A percentile compares a stretch with the other conserved stretches of the same genome.
Evolutionary conservation across 2,888 invertebrate genomes (phyloP).

Genomic region (Mesochorus sp.): DNA sequence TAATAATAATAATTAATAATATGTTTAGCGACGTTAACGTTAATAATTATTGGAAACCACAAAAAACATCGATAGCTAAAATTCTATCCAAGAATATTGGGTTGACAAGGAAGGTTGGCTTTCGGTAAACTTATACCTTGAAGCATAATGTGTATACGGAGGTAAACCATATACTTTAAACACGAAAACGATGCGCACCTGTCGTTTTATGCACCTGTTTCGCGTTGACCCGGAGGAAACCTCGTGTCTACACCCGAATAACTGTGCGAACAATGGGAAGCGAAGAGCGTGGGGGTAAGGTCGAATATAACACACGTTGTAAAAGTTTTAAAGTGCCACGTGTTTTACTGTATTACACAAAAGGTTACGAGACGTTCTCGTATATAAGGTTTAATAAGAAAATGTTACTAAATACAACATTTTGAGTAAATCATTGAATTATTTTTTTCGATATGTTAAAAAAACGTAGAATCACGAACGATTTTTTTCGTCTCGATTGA

Average conservation of each 20-base stretch:
- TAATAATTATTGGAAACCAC: no score
- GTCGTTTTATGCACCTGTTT: slow-evolving; percentile 50
- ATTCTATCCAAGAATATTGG: no score
- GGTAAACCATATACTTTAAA: neutral
- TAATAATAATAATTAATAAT: no score
- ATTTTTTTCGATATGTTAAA: no score
- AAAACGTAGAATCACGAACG: neutral
- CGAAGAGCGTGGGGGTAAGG: slow-evolving; percentile 8
- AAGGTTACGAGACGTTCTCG: slow-evolving; percentile 31
- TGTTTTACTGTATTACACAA: no score
- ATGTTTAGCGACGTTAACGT: no score
- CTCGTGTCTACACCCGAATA: slow-evolving; percentile 53
- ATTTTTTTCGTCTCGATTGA: no score
- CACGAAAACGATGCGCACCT: slow-evolving; percentile 37
- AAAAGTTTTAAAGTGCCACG: slow-evolving; percentile 31
- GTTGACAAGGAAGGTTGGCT: no score
- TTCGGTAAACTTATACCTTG: no score
- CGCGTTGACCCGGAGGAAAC: slow-evolving; percentile 8
- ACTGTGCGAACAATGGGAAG: slow-evolving; percentile 53
- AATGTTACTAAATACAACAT: neutral
- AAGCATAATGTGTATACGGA: no score
- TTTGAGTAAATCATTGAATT: no score
- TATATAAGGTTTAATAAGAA: slow-evolving; percentile 34
- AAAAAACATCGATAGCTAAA: no score
- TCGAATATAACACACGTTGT: slow-evolving; percentile 31